phyloP scores from a whole-genome alignment of 2,888 invertebrate species.

The Nysson spinosus region DNA sequence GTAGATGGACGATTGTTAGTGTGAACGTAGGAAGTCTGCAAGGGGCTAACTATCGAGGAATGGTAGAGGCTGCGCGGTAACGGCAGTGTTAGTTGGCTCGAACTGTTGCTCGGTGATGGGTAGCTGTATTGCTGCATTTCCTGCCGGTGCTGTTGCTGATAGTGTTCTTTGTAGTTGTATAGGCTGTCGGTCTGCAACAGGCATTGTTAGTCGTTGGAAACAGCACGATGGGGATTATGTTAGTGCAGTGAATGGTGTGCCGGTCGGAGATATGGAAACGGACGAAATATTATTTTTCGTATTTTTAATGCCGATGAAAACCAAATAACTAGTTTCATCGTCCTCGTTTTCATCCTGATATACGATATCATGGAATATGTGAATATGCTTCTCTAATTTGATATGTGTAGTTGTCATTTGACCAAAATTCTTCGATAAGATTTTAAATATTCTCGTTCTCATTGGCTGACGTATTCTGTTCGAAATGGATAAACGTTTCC shows the following conservation, averaged over 20 bases:
- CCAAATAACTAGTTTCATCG: no score
- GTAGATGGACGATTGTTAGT: slow-evolving; percentile 66
- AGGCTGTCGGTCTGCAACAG: slow-evolving; percentile 76
- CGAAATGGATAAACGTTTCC: no score
- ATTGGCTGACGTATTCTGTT: no score
- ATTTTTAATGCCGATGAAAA: no score
- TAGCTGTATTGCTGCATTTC: slow-evolving; percentile 78
- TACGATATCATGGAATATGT: no score
- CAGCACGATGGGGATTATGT: slow-evolving; percentile 26
- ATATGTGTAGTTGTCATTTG: no score
- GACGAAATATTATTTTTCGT: slow-evolving; percentile 26
- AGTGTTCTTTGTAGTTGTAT: slow-evolving; percentile 76
- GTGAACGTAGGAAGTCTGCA: slow-evolving; percentile 71
- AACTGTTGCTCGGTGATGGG: slow-evolving; percentile 74
- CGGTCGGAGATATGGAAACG: background rate
- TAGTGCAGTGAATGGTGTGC: slow-evolving; percentile 22
- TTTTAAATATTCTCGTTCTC: background rate
- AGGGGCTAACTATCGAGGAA: slow-evolving; percentile 72
- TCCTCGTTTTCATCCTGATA: no score
- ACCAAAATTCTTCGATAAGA: background rate
- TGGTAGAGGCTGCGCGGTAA: slow-evolving; percentile 74
- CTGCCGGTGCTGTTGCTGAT: slow-evolving; percentile 72
- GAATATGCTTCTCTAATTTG: no score
- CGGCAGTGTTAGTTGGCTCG: slow-evolving; percentile 75
- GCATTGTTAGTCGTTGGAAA: slow-evolving; percentile 66